Percentiles rank a stretch among this genome's conserved stretches.
Evolutionary conservation across 2,113 vertebrate species (phyloP).

Genomic region (Gambusia holbrooki): DNA sequence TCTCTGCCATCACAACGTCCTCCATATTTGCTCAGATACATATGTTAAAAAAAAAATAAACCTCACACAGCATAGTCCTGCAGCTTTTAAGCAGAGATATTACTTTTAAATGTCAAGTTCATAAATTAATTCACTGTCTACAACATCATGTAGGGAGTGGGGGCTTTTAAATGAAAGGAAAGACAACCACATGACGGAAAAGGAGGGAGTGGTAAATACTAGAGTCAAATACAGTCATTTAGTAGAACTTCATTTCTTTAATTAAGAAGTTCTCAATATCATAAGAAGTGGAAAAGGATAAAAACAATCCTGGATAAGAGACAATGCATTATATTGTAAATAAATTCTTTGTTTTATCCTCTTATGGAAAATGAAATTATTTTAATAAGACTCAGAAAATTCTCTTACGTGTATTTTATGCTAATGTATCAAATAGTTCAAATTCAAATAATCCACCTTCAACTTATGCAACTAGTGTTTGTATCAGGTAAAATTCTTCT

Average conservation of each 20-base stretch:
- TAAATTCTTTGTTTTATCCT: constrained; percentile 12
- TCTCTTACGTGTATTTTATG: background rate
- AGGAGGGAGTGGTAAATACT: constrained; percentile 40
- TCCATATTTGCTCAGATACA: constrained; percentile 68
- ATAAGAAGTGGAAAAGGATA: constrained; percentile 39
- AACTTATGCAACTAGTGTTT: constrained; percentile 1
- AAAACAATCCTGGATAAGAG: constrained; percentile 61
- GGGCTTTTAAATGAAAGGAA: constrained; percentile 39
- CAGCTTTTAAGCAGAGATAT: constrained; percentile 72
- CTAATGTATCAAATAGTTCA: background rate
- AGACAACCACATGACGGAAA: constrained; percentile 53
- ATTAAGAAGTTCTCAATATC: constrained; percentile 49
- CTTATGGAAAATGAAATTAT: constrained; percentile 5
- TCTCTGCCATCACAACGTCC: constrained; percentile 72
- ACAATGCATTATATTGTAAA: constrained; percentile 24
- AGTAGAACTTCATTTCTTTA: constrained; percentile 25
- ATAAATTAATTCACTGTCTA: constrained; percentile 52
- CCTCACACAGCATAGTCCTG: constrained; percentile 68
- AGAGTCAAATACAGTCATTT: constrained; percentile 36
- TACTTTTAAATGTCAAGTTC: constrained; percentile 64
- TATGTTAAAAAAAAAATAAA: constrained; percentile 59
- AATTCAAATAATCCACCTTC: constrained; percentile 3
- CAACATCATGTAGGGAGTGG: constrained; percentile 46
- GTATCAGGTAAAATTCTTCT: constrained; percentile 13
- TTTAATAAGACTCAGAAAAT: background rate